Conservation (phyloP, 1,140 invertebrate genomes). For the Saccostrea glomerata region DNA sequence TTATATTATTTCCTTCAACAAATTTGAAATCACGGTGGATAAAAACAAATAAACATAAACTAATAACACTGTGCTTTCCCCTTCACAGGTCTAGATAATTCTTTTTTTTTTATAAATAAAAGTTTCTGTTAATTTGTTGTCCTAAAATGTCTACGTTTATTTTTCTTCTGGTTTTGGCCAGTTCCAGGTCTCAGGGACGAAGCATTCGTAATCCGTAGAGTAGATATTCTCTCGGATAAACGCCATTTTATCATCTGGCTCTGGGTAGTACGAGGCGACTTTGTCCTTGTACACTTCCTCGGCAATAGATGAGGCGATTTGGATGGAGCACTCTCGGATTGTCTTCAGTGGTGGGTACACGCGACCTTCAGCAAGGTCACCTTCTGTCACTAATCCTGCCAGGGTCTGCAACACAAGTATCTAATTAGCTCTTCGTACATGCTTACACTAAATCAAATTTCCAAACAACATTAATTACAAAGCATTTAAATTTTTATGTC, state of each 20-base stretch:
- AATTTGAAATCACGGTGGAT: neutral
- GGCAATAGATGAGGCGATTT: conserved; percentile 91
- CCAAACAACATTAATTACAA: too few relatives aligned
- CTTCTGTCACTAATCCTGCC: conserved; percentile 89
- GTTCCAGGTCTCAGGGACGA: conserved; percentile 79
- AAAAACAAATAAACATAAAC: neutral
- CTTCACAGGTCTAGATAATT: neutral
- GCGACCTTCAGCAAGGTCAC: conserved; percentile 91
- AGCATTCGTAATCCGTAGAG: conserved; percentile 80
- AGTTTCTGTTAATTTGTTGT: neutral
- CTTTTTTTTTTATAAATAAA: neutral
- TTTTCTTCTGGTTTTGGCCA: conserved; percentile 76
- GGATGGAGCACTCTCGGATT: conserved; percentile 92
- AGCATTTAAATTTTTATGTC: too few relatives aligned
- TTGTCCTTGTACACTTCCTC: conserved; percentile 91
- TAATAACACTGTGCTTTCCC: neutral
- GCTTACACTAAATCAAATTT: too few relatives aligned
- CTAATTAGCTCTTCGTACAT: too few relatives aligned
- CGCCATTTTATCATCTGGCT: conserved; percentile 81
- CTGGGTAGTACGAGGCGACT: conserved; percentile 80
- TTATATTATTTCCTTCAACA: neutral
- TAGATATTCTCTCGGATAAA: conserved; percentile 81
- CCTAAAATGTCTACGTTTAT: neutral
- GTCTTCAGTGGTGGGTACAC: conserved; percentile 95
- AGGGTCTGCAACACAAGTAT: conserved; percentile 83